phyloP scores from a whole-genome alignment of 2,797 vertebrate species.

The Halcyon chelicuti region DNA sequence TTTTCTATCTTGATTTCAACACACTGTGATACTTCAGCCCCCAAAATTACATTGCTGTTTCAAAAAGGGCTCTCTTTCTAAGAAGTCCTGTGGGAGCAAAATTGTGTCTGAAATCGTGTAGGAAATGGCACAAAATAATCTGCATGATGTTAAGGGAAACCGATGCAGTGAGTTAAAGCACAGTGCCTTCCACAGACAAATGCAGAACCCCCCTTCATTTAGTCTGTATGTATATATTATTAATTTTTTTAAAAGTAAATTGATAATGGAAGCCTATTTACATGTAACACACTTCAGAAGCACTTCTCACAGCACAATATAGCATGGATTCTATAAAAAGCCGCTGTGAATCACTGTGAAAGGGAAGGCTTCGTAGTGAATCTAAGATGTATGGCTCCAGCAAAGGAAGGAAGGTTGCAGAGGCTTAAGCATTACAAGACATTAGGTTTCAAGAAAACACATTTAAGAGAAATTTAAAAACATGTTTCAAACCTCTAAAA shows the following conservation, averaged over 20 bases:
- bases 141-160: background rate
- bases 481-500: background rate
- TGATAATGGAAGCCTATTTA: background rate
- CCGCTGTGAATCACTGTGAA: background rate
- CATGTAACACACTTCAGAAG: background rate
- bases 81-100: background rate
- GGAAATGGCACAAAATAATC: background rate
- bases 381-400: background rate
- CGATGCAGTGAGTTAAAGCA: background rate
- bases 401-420: background rate
- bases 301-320: background rate
- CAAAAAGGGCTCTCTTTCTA: background rate
- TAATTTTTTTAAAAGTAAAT: background rate
- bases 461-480: background rate
- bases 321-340: background rate
- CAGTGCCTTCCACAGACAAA: background rate
- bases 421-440: background rate
- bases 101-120: background rate
- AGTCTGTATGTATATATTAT: too few relatives aligned
- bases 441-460: background rate
- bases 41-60: background rate
- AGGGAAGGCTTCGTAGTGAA: background rate
- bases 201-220: accelerated
- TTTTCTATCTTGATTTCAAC: conserved; percentile 22
- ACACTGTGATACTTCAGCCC: background rate